These are phyloP conservation scores for Scophthalmus maximus DNA, from an alignment of 2,113 vertebrate genomes.

Conservation along the genomic window DNA sequence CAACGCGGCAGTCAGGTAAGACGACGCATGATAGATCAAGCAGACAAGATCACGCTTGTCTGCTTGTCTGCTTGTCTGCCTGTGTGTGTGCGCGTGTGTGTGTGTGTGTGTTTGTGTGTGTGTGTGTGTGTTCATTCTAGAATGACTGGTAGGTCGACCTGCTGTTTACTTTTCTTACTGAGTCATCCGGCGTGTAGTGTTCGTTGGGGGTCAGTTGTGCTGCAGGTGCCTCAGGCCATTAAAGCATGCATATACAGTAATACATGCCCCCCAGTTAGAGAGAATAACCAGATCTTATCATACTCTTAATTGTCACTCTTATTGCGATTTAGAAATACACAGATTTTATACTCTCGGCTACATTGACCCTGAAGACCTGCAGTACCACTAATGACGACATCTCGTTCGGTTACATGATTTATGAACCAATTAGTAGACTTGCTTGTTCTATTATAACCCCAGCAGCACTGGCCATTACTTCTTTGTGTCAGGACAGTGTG, in stretches of 20 bases:
- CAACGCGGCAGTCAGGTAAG: constrained; percentile 66
- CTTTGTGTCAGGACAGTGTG: neutral
- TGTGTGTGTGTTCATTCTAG: no score
- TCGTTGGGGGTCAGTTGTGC: neutral
- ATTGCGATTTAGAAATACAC: no score
- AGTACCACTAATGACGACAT: neutral
- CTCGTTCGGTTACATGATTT: neutral
- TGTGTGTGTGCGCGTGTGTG: neutral
- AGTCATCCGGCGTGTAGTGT: constrained; percentile 4
- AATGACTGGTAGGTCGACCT: neutral
- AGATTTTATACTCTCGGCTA: no score
- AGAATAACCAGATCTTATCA: no score
- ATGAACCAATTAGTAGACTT: neutral
- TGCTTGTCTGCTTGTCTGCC: neutral
- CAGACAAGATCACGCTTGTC: neutral
- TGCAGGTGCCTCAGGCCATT: neutral
- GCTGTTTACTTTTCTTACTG: neutral
- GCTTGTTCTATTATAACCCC: constrained; percentile 11
- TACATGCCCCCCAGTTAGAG: no score
- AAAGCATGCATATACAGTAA: no score
- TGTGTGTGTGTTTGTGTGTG: neutral
- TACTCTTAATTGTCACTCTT: no score
- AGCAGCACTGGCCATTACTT: neutral
- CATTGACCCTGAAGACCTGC: no score
- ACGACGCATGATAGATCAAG: neutral